Percentiles rank a stretch among this genome's conserved stretches.
Conservation (phyloP, 2,113 vertebrate species). For the Tinamus guttatus region DNA sequence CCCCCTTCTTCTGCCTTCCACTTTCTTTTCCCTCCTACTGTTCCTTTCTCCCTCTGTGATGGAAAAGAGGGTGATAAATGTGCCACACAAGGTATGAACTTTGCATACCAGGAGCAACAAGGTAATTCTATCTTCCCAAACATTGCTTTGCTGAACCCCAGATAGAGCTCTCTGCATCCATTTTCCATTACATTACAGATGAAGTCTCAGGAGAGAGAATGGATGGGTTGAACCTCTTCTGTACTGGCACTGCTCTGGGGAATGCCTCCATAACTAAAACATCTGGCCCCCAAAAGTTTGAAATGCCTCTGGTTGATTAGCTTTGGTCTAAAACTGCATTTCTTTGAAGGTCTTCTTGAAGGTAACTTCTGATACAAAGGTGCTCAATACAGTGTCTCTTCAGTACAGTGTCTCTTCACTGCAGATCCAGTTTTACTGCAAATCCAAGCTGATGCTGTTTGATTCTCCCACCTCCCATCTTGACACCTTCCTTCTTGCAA, state of each 20-base stretch:
- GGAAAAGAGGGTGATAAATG: not conserved
- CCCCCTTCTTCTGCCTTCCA: not conserved
- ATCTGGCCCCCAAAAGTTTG: not conserved
- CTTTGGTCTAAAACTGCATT: not conserved
- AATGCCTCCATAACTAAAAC: not conserved
- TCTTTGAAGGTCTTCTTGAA: not conserved
- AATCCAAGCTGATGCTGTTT: no score
- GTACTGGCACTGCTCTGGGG: no score
- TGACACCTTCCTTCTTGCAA: not conserved
- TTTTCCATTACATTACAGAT: not conserved
- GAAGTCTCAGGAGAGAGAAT: not conserved
- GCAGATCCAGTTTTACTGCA: no score
- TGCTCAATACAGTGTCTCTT: not conserved
- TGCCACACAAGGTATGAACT: not conserved
- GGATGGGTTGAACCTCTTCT: not conserved
- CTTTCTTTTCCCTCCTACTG: constrained; percentile 21
- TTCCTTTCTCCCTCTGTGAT: not conserved
- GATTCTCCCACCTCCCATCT: not conserved
- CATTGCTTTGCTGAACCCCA: not conserved
- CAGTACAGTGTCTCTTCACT: not conserved
- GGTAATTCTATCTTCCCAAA: not conserved
- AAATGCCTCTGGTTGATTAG: not conserved
- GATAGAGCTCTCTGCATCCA: not conserved
- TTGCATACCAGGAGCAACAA: not conserved
- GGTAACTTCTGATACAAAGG: not conserved